Evolutionary conservation across 2,888 invertebrate species (phyloP).

Genomic region (Agrochola circellaris): DNA sequence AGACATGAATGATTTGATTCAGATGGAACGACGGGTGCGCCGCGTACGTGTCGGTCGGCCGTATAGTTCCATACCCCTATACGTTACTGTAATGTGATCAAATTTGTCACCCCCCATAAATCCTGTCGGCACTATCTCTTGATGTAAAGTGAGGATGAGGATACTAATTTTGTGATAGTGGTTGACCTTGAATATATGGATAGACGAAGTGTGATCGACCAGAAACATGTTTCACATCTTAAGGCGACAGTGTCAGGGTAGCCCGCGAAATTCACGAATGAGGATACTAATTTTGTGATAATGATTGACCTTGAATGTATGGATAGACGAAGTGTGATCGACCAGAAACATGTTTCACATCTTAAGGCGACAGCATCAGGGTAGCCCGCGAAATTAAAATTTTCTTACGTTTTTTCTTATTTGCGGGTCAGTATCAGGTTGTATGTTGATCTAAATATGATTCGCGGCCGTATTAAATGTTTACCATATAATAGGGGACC

Average conservation of each 20-base stretch:
- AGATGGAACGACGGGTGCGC: constrained; percentile 46
- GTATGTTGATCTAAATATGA: too few species aligned
- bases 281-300: constrained; percentile 67
- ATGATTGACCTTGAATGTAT: constrained; percentile 37
- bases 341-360: neutral
- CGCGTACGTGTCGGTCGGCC: constrained; percentile 64
- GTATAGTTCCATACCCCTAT: constrained; percentile 69
- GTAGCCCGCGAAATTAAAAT: too few species aligned
- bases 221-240: neutral
- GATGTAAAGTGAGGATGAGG: constrained; percentile 64
- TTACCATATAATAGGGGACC: too few species aligned
- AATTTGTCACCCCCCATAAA: constrained; percentile 79
- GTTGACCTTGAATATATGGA: constrained; percentile 34
- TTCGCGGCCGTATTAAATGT: too few species aligned
- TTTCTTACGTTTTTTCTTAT: too few species aligned
- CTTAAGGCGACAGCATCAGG: too few species aligned
- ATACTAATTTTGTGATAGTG: constrained; percentile 66
- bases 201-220: neutral
- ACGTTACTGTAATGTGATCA: constrained; percentile 78
- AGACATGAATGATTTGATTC: constrained; percentile 60
- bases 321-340: neutral
- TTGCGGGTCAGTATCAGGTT: too few species aligned
- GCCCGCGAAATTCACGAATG: too few species aligned
- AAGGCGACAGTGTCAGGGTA: too few species aligned
- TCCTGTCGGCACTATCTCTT: constrained; percentile 73